phyloP scores from a whole-genome alignment of 2,888 invertebrate species.

The Tolmerus cingulatus region DNA sequence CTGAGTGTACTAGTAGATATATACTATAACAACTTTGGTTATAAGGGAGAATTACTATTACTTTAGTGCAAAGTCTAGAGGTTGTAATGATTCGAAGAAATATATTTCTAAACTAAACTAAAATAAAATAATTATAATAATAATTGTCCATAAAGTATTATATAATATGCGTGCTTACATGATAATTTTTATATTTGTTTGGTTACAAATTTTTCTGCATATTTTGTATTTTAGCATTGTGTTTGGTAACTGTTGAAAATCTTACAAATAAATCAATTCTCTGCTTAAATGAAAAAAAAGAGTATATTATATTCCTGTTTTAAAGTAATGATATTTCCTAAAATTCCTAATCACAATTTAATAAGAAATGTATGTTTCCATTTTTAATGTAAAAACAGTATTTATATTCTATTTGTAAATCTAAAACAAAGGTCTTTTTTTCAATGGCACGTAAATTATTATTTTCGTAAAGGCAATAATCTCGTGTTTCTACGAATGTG shows the following conservation, averaged over 20 bases:
- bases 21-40: not conserved
- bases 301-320: too few species aligned
- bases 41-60: constrained; percentile 70
- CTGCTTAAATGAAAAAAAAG: not conserved
- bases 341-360: too few species aligned
- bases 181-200: not conserved
- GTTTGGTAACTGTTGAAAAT: not conserved
- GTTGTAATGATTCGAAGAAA: constrained; percentile 67
- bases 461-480: too few species aligned
- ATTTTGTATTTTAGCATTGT: not conserved
- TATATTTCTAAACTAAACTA: not conserved
- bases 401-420: too few species aligned
- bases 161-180: not conserved
- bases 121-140: not conserved
- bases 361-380: too few species aligned
- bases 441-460: too few species aligned
- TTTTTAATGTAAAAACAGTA: too few species aligned
- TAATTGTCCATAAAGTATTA: not conserved
- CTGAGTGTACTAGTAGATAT: not conserved
- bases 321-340: too few species aligned
- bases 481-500: too few species aligned
- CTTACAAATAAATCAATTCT: constrained; percentile 8
- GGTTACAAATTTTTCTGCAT: not conserved
- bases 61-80: constrained; percentile 93
- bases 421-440: too few species aligned